Evolutionary conservation across 2,888 invertebrate genomes (phyloP), one percentile per base, ranked within the genome.

Genomic region (Pristionchus arcanus): DNA sequence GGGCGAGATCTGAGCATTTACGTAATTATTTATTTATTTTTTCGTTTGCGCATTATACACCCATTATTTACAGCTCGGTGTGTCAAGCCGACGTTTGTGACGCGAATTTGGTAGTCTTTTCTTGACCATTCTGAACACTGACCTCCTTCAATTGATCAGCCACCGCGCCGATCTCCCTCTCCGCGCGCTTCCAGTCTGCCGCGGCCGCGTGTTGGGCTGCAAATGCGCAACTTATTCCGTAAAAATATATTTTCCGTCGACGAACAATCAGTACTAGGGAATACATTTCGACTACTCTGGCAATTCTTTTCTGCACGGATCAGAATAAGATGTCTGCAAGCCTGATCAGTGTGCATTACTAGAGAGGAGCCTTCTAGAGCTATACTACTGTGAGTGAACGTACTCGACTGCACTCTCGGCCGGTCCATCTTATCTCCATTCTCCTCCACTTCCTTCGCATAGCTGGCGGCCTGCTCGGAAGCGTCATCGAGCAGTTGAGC

Each of bases 171-270:
- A 93, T 87, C 71, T 93, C 92, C 16, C 92, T 90, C n/a, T 90
- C 84, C 37, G 91, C 91, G 13, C 91, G 91, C 31, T 90, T 89
- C 92, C 93, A 93, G 49, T 91, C 91, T 49, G 92, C 91, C 25
- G 92, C 92, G 25, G 92, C 88, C 53, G 92, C 92, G 85, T 87
- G 89, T 34, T 91, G 89, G 55, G 91, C 92, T 92, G 91, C 68
- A 92, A 91, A 55, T 7, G 4, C 13, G 11, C 9, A 7, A 11
- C 42, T 49, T 49, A 11, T 42, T 42, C n/a, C n/a, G n/a, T n/a
- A n/a, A n/a, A n/a, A n/a, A n/a, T n/a, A n/a, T n/a, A n/a, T n/a
- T n/a, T n/a, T n/a, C n/a, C n/a, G n/a, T n/a, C n/a, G n/a, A n/a
- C n/a, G n/a, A n/a, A n/a, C n/a, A n/a, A n/a, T n/a, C n/a, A n/a